A percentile compares a stretch with the other conserved stretches of the same genome.
phyloP scores from a whole-genome alignment of 2,888 invertebrate genomes.

The Drosophila subsilvestris region DNA sequence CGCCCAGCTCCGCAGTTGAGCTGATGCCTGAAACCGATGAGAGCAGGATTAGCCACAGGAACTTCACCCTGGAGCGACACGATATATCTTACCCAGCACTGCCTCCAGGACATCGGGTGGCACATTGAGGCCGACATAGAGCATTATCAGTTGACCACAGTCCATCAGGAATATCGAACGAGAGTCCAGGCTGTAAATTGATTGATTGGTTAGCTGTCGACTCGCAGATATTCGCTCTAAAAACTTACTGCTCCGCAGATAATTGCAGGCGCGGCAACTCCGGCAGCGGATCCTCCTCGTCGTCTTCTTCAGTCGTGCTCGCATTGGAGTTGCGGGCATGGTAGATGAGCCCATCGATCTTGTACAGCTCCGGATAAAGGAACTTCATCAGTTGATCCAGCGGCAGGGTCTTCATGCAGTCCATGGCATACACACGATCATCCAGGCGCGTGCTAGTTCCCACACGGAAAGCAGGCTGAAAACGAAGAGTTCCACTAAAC shows the following conservation, averaged over 20 bases:
- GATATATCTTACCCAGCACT: conserved; percentile 85
- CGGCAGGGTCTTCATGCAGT: conserved; percentile 95
- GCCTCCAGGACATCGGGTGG: conserved; percentile 90
- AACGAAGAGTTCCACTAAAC: conserved; percentile 17
- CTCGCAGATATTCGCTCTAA: accelerated
- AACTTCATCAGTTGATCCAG: conserved; percentile 91
- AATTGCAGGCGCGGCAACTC: conserved; percentile 92
- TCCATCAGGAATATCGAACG: conserved; percentile 97
- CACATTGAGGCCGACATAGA: conserved; percentile 93
- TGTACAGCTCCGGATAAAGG: conserved; percentile 96
- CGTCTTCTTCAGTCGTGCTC: conserved; percentile 66
- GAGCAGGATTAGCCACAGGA: background rate
- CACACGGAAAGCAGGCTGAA: conserved; percentile 93
- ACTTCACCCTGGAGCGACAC: background rate
- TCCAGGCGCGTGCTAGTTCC: conserved; percentile 95
- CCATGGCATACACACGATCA: conserved; percentile 96
- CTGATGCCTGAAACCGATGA: conserved; percentile 86
- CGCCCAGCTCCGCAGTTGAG: conserved; percentile 89
- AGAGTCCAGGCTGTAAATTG: conserved; percentile 87
- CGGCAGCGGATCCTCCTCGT: conserved; percentile 84
- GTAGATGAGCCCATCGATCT: conserved; percentile 90
- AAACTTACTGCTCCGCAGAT: conserved; percentile 89
- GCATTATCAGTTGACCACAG: conserved; percentile 90
- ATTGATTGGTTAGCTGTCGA: background rate
- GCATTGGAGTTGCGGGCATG: conserved; percentile 81